Conservation (phyloP, 2,888 invertebrate genomes). For the Gandaritis pyraliata region DNA sequence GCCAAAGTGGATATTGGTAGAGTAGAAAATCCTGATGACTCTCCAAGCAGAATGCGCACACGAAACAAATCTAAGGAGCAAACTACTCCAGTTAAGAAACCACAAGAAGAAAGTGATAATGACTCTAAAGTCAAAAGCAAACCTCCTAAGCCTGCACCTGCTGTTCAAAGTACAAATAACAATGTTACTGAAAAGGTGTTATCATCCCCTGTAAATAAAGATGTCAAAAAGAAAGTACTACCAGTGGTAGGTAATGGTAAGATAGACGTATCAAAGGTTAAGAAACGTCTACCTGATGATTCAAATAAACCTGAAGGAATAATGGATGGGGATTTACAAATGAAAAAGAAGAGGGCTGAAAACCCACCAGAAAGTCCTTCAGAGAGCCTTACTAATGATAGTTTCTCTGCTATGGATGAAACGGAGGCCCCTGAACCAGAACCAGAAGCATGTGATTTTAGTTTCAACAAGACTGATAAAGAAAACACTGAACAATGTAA, state of each 20-base stretch:
- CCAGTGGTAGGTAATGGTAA: slow-evolving; percentile 65
- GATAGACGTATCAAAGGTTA: slow-evolving; percentile 83
- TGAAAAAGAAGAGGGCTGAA: slow-evolving; percentile 80
- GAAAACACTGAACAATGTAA: slow-evolving; percentile 71
- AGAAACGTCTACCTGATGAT: slow-evolving; percentile 84
- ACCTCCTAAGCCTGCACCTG: slow-evolving; percentile 66
- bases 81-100: slow-evolving; percentile 80
- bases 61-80: slow-evolving; percentile 93
- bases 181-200: slow-evolving; percentile 70
- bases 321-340: slow-evolving; percentile 85
- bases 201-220: slow-evolving; percentile 63
- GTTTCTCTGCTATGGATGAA: slow-evolving; percentile 91
- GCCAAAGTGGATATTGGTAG: slow-evolving; percentile 92
- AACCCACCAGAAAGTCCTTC: slow-evolving; percentile 90
- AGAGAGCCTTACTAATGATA: slow-evolving; percentile 93
- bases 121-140: slow-evolving; percentile 73
- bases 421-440: slow-evolving; percentile 83
- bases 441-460: slow-evolving; percentile 78
- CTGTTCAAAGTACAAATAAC: slow-evolving; percentile 72
- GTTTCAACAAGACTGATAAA: slow-evolving; percentile 77
- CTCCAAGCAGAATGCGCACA: slow-evolving; percentile 95
- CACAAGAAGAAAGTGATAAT: slow-evolving; percentile 79
- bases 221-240: slow-evolving; percentile 69
- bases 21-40: slow-evolving; percentile 91
- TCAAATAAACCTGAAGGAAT: slow-evolving; percentile 85